Conservation (phyloP, 2,113 vertebrate genomes). For the Trichechus manatus region DNA sequence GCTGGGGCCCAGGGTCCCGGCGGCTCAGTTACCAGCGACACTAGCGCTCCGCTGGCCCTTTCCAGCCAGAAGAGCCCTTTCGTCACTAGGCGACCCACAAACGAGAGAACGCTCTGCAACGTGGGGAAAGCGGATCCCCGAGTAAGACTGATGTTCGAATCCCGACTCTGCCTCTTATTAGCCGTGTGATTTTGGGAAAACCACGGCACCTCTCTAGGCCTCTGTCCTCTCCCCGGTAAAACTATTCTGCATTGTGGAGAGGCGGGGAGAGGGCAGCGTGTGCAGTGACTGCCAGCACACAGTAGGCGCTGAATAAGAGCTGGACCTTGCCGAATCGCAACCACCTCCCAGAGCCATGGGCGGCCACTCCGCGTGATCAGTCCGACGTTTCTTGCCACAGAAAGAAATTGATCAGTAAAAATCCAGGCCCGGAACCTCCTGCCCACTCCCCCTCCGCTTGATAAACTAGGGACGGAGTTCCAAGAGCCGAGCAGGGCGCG, state of each 20-base stretch:
- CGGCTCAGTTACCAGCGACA: not conserved
- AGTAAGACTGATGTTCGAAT: not conserved
- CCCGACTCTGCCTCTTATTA: not conserved
- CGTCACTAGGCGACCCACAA: not conserved
- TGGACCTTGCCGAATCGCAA: fast-evolving
- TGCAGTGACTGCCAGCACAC: not conserved
- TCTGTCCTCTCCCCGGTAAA: no score
- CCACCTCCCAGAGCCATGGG: not conserved
- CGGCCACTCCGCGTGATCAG: not conserved
- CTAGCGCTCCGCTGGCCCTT: fast-evolving
- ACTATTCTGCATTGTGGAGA: no score
- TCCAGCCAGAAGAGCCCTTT: not conserved
- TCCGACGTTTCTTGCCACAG: not conserved
- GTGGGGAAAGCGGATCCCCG: fast-evolving
- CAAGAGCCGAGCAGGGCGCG: no score
- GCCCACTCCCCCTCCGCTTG: not conserved
- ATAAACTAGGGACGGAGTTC: not conserved
- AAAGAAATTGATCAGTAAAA: not conserved
- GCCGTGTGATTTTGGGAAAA: not conserved
- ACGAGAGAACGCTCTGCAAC: not conserved
- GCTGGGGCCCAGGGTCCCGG: no score
- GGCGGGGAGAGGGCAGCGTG: not conserved
- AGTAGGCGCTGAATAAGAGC: not conserved
- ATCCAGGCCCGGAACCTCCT: not conserved
- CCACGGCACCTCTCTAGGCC: not conserved